phyloP scores from a whole-genome alignment of 2,113 vertebrate species.

The Todiramphus chloris region DNA sequence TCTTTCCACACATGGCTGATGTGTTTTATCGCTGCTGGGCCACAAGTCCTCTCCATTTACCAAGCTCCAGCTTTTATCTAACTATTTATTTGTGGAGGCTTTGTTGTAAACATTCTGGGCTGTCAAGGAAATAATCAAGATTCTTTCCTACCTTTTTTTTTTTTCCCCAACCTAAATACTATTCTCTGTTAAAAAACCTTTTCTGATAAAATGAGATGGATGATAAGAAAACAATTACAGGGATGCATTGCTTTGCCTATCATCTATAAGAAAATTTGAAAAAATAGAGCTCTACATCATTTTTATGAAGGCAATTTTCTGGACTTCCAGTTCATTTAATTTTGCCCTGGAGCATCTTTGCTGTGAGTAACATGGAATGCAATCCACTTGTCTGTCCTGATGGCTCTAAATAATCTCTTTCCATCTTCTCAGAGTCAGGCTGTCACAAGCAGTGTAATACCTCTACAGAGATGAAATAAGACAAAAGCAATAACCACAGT shows the following conservation, averaged over 20 bases:
- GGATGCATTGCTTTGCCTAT: not conserved
- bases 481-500: slow-evolving; percentile 53
- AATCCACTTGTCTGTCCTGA: slow-evolving; percentile 17
- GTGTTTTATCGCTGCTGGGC: slow-evolving; percentile 2
- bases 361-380: slow-evolving; percentile 27
- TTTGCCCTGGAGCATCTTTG: slow-evolving; percentile 42
- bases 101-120: not conserved
- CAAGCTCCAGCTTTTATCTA: not conserved
- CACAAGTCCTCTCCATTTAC: slow-evolving; percentile 11
- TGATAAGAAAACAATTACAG: not conserved
- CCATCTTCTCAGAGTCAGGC: slow-evolving; percentile 14
- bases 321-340: slow-evolving; percentile 47
- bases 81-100: not conserved
- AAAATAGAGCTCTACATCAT: not conserved
- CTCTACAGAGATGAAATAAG: slow-evolving; percentile 31
- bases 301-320: slow-evolving; percentile 24
- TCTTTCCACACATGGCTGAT: not conserved
- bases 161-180: not conserved
- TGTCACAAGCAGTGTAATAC: slow-evolving; percentile 43
- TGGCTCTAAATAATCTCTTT: slow-evolving; percentile 47
- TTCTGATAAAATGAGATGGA: not conserved
- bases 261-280: not conserved
- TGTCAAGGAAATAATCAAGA: not conserved
- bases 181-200: not conserved
- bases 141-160: not conserved